A percentile compares a stretch with the other conserved stretches of the same genome.
Conservation (phyloP, 35 echinoderm and acorn worm species). For the Apostichopus californicus region DNA sequence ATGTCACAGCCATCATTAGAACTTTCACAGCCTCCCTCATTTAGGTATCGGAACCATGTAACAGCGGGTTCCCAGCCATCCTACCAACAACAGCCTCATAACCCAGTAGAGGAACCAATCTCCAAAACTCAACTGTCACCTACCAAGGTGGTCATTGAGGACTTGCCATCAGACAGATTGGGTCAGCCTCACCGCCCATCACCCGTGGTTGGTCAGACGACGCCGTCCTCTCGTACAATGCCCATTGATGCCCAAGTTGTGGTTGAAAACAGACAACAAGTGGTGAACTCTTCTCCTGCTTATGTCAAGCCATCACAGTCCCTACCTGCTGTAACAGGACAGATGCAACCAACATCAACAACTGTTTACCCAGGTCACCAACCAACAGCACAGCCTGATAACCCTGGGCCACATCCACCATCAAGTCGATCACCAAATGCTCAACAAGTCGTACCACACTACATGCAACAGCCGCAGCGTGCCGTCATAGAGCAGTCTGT, state of each 20-base stretch:
- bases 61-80: not conserved
- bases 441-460: constrained; percentile 34
- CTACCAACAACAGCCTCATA: constrained; percentile 7
- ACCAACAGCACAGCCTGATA: not conserved
- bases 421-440: constrained; percentile 1
- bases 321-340: not conserved
- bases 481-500: constrained; percentile 20
- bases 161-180: not conserved
- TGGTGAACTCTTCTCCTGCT: not conserved
- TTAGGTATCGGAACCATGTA: not conserved
- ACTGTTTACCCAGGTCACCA: not conserved
- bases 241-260: constrained; percentile 58
- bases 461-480: constrained; percentile 41
- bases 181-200: constrained; percentile 2
- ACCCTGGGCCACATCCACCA: not conserved
- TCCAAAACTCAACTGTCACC: constrained; percentile 39
- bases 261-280: constrained; percentile 49
- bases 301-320: not conserved
- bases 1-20: not conserved
- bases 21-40: constrained; percentile 16
- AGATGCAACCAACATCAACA: constrained; percentile 1
- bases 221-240: constrained; percentile 3
- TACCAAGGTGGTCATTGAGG: constrained; percentile 33
- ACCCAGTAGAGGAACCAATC: constrained; percentile 33
- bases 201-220: constrained; percentile 8